These are phyloP conservation scores for Sphenodon punctatus DNA, from an alignment of 2,797 vertebrate genomes.

Conservation along the genomic window DNA sequence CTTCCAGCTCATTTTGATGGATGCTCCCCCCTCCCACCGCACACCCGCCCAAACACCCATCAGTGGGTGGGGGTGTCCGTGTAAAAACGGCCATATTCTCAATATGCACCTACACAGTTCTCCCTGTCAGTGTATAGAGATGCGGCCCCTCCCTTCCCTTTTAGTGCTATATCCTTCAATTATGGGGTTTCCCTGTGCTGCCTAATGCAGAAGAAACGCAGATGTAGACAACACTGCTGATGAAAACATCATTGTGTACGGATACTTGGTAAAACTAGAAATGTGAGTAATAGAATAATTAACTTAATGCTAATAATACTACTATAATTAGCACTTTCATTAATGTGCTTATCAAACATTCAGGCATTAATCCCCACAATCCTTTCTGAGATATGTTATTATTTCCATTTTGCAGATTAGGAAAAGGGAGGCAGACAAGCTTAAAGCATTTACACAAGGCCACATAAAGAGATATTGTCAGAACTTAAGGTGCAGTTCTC, in stretches of 20 bases:
- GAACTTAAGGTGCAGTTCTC: too few relatives aligned
- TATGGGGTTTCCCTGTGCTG: background rate
- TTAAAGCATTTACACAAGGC: too few relatives aligned
- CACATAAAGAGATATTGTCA: too few relatives aligned
- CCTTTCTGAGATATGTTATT: background rate
- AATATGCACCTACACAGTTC: too few relatives aligned
- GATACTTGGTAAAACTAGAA: background rate
- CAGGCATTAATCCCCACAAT: background rate
- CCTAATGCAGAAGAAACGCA: background rate
- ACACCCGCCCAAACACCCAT: too few relatives aligned
- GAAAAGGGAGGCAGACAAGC: background rate
- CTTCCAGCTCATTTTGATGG: too few relatives aligned
- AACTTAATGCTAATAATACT: background rate
- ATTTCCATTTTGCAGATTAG: background rate
- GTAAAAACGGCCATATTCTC: too few relatives aligned
- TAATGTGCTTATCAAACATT: background rate
- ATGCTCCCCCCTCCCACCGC: too few relatives aligned
- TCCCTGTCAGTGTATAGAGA: too few relatives aligned
- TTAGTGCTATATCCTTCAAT: too few relatives aligned
- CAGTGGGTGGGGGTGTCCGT: too few relatives aligned
- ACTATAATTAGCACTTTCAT: background rate
- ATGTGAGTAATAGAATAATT: background rate
- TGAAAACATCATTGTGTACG: background rate
- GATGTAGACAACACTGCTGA: background rate
- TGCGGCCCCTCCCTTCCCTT: fast-evolving